phyloP scores from a whole-genome alignment of 2,113 vertebrate species.

The Cervus canadensis region DNA sequence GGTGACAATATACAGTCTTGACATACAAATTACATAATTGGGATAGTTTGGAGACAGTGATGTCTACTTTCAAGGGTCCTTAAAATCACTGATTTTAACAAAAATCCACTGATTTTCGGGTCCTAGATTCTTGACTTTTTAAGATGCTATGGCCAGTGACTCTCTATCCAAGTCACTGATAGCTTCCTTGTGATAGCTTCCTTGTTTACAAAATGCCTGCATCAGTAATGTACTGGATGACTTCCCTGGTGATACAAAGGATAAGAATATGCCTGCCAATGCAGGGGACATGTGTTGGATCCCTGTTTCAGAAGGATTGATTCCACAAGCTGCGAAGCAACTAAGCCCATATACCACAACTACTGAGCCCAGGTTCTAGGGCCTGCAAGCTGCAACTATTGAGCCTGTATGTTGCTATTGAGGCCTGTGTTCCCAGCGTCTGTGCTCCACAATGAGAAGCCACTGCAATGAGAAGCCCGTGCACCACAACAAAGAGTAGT shows the following conservation, averaged over 20 bases:
- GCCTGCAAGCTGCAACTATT: neutral
- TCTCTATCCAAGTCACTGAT: neutral
- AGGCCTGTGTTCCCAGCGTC: neutral
- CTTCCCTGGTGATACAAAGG: neutral
- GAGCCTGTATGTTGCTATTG: neutral
- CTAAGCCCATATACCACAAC: neutral
- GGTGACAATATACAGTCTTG: too few species aligned
- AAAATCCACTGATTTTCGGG: neutral
- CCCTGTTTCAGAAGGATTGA: neutral
- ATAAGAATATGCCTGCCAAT: neutral
- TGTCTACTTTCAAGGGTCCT: neutral
- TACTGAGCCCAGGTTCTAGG: neutral
- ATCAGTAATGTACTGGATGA: neutral
- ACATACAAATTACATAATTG: neutral
- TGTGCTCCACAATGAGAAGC: neutral
- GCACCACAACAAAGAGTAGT: neutral
- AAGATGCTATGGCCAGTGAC: neutral
- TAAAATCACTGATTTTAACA: neutral
- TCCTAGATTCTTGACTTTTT: neutral
- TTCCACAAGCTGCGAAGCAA: neutral
- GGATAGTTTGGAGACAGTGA: neutral
- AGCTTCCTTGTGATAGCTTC: neutral
- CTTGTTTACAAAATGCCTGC: neutral
- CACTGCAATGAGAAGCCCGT: neutral
- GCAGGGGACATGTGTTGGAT: neutral